These are phyloP conservation scores for Anniella stebbinsi DNA, from an alignment of 2,797 vertebrate genomes.

Conservation along the genomic window DNA sequence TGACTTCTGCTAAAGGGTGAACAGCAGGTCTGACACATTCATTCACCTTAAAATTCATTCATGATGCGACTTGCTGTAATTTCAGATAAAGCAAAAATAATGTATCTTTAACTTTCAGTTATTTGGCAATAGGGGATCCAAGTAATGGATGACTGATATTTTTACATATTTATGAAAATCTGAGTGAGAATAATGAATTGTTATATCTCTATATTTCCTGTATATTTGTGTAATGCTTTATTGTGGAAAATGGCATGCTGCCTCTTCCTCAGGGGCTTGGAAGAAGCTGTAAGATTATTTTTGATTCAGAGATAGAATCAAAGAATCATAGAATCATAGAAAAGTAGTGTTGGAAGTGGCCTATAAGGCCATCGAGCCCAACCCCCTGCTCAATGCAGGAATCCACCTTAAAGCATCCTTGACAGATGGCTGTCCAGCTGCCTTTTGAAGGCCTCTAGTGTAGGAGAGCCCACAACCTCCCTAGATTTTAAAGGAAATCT, in stretches of 20 bases:
- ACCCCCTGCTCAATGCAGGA: too few relatives aligned
- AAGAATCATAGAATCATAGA: too few relatives aligned
- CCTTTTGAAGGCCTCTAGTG: too few relatives aligned
- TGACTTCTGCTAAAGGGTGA: not conserved
- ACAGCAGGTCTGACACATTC: not conserved
- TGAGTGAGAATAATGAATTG: not conserved
- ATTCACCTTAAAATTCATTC: not conserved
- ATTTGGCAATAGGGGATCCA: not conserved
- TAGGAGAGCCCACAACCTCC: too few relatives aligned
- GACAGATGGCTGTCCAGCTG: too few relatives aligned
- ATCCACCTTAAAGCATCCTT: too few relatives aligned
- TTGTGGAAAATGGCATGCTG: slow-evolving; percentile 33
- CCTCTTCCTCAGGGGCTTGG: not conserved
- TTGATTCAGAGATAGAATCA: slow-evolving; percentile 36
- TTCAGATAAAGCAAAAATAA: not conserved
- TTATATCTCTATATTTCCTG: not conserved
- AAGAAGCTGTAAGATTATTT: slow-evolving; percentile 42
- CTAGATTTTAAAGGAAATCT: slow-evolving; percentile 55
- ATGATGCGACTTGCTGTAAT: not conserved
- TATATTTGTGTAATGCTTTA: not conserved
- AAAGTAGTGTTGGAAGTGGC: too few relatives aligned
- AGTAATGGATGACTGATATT: not conserved
- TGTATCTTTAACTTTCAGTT: not conserved
- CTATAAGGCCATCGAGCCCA: too few relatives aligned
- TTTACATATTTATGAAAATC: not conserved